Base-by-base conservation (phyloP, 1,140 invertebrate genomes). In the Tetramorium parvispinum region DNA sequence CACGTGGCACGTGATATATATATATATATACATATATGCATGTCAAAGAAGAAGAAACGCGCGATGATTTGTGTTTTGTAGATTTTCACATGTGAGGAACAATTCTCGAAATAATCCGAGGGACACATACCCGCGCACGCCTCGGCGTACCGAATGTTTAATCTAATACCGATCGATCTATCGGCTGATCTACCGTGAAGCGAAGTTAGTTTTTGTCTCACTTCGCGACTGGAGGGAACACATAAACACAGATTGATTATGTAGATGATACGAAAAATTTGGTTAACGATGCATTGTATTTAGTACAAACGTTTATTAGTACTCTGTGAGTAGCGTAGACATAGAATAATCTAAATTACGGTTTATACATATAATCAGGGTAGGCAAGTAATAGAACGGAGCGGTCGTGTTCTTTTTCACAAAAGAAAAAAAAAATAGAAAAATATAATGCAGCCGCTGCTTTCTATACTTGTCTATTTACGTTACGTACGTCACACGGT, bases 1-100 rank as follows among this genome's bases (percentile, higher is more conserved):
- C 93, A 94, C 88, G 94, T 94, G 94, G 93, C 94, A 94, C 93
- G 94, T 95, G 94, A 95, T 94, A 94, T 55, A 40, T 66, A 75
- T 8, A 40, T 40, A 32, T 32, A 32, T 43, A 46, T 55, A 43
- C 65, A 78, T 61, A 70, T 51, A 76, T 75, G 70, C 86, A 76
- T 75, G 70, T 88, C 77, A 89, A 83, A 81, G 81, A 87, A 78
- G 75, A 73, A 78, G 77, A 73, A 85, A 76, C 43, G 92, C 81
- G 92, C 85, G 78, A 83, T 11, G 21, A 93, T 94, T 93, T 90
- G 88, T 91, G 88, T 92, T 92, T 92, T 88, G 88, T 94, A 93
- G 78, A 89, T 90, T 89, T 89, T 75, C 55, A 40, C 40, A 21
- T 53, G 46, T 32, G n/a, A 79, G 51, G 16, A 71, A 82, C 37